Conservation (phyloP, 2,888 invertebrate genomes). For the Acleris laterana region DNA sequence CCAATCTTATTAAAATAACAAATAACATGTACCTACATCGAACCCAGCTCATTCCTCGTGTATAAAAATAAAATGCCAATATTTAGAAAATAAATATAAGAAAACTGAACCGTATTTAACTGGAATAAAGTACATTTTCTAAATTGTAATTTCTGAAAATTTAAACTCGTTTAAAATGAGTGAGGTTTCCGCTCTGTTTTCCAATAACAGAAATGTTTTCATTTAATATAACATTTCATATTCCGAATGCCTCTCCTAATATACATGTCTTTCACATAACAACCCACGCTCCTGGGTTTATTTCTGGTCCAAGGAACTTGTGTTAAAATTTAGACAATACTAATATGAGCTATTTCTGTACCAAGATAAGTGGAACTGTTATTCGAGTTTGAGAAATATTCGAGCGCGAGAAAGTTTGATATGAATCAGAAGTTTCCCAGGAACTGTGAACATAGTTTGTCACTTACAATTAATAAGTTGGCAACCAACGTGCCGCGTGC, state of each 20-base stretch:
- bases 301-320: too few species aligned
- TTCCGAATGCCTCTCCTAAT: not conserved
- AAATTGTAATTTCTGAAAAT: not conserved
- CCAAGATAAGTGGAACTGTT: too few species aligned
- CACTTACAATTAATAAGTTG: too few species aligned
- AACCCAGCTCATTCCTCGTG: constrained; percentile 7
- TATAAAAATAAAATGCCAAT: constrained; percentile 11
- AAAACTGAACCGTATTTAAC: not conserved
- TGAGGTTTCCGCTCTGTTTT: constrained; percentile 12
- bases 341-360: too few species aligned
- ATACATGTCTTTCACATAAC: not conserved
- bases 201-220: constrained; percentile 17
- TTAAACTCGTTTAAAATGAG: constrained; percentile 7
- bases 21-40: constrained; percentile 5
- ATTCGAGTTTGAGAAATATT: too few species aligned
- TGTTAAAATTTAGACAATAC: too few species aligned
- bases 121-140: not conserved
- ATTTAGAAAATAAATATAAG: not conserved
- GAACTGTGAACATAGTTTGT: too few species aligned
- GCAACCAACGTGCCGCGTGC: too few species aligned
- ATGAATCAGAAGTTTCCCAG: too few species aligned
- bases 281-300: not conserved
- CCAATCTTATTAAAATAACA: constrained; percentile 17
- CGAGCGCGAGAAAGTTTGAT: too few species aligned
- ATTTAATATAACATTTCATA: constrained; percentile 14